Base-by-base conservation (phyloP, 2,888 invertebrate species). In the Rhaphigaster nebulosa region DNA sequence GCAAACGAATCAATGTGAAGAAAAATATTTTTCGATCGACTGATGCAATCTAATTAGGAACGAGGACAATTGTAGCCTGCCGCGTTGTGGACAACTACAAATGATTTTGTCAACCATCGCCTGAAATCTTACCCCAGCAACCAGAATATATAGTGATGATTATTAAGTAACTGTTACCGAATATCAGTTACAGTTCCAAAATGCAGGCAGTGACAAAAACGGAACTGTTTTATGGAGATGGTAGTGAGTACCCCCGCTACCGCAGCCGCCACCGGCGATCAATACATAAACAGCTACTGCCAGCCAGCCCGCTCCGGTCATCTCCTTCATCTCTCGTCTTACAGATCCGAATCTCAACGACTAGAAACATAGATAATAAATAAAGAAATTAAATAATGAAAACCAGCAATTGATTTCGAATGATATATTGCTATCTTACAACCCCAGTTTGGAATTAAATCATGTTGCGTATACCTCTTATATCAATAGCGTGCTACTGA, bases 261-360 rank as follows among this genome's bases (percentile, higher is more conserved):
- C 41, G 56, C 88, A 60, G 45, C 76, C 80, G 76, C 76, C 80
- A 54, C 45, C 45, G 45, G 70, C 76, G 76, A 89, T 89, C 89
- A 89, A 89, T 89, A 89, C 89, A 76, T 89, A 89, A 89, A 89
- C 89, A 89, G 50, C 87, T 56, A 52, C 87, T 50, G 84, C 87
- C 87, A 52, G 34, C 87, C 56, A 56, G 34, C 87, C 29, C 87
- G 87, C 29, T 54, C 54, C 70, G 70, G 70, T 76, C 70, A 76
- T 76, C 70, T 65, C 65, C 29, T 76, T 76, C 70, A 76, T 76
- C 70, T 76, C 34, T 38, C 38, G 70, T 29, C 70, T 76, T 38
- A 3, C 38, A 38, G 34, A 18, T 65, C 3, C 13, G 10, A 76
- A 8, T 76, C 70, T 76, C 70, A 76, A 8, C 65, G 34, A 34